Evolutionary conservation across 2,888 invertebrate species (phyloP), one percentile per base, ranked within the genome.

Genomic region (Archaeoteleia sp.): DNA sequence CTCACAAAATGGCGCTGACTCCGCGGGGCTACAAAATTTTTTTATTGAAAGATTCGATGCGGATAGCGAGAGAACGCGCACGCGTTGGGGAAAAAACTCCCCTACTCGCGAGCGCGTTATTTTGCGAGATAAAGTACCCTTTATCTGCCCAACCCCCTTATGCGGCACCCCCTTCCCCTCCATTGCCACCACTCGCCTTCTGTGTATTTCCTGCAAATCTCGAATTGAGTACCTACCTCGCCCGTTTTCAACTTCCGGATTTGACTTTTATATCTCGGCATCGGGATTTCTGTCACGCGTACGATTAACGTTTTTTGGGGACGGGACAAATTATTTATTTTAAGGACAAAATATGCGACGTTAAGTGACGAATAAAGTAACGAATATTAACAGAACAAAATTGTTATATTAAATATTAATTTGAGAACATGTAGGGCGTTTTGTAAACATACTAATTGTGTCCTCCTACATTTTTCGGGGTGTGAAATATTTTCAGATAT

Each of bases 11-110:
- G 85, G 85, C 84, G 84, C 82, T 81, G 79, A 82, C 80, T 79
- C 77, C 77, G 79, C 81, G 81, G 78, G 78, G 80, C 84, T 83
- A 82, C 84, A 83, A 84, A 83, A 84, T 84, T 84, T 83, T 70
- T 85, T 84, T 84, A 85, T 85, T 84, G 83, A 84, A 83, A 84
- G 85, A 85, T 85, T 83, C 82, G 82, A 82, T 78, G 78, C 74
- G 75, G 83, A 83, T 83, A 83, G 78, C 75, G 73, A 54, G 63
- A 69, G 66, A 61, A 62, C 70, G 58, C 57, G 45, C 62, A 67
- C 61, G 66, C n/a, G n/a, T n/a, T 53, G 25, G 32, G 27, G 39
- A 62, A 67, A 72, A 68, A 54, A 25, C 46, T 10, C 46, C 45
- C 49, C 54, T 45, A 43, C 35, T 30, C 67, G 37, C 40, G 48